Base-by-base conservation (phyloP, 2,113 vertebrate genomes). In the Spilogale gracilis region DNA sequence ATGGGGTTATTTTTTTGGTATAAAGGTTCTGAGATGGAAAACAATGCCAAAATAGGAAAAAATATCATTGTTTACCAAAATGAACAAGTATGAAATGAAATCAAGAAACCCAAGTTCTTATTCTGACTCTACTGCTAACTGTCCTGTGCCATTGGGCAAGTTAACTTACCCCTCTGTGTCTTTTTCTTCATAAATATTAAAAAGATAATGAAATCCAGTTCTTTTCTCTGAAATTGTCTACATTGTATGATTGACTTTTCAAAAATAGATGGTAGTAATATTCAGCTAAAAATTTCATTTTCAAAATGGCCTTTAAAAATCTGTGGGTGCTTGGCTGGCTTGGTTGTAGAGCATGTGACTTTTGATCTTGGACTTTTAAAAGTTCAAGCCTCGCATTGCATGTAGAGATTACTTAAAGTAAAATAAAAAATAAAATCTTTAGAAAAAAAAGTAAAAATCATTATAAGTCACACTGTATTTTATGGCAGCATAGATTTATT, bases 201-300 rank as follows among this genome's bases (percentile, higher is more conserved):
- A 92, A 78, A 11, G 14, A 92, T 52, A 73, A 73, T 82, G 52
- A 94, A 87, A 86, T 74, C 9, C 3, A 88, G 60, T 43, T 27
- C 12, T 76, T 81, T 82, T 94, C 50, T 52, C 50, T 76, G 25
- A 71, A 78, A 63, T 94, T 71, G 56, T 84, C 38, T 67, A 30
- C 50, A 69, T 69, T 82, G 81, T 89, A 86, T 58, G 25, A 89
- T 58, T 60, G 52, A 84, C 45, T 82, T 92, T 95, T 83, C 32
- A 89, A 81, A 95, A 95, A 52, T 60, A 50, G 25, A 1, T 78
- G 7, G 3, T 61, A 79, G 23, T 89, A 63, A 45, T 63, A 71
- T 54, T 58, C 7, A 81, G 43, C 25, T 61, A 89, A 90, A 90
- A 91, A 91, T 93, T 93, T 21, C 60, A 61, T 96, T 91, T 96